Base-by-base conservation (phyloP, 2,113 vertebrate species). In the Bos indicus region DNA sequence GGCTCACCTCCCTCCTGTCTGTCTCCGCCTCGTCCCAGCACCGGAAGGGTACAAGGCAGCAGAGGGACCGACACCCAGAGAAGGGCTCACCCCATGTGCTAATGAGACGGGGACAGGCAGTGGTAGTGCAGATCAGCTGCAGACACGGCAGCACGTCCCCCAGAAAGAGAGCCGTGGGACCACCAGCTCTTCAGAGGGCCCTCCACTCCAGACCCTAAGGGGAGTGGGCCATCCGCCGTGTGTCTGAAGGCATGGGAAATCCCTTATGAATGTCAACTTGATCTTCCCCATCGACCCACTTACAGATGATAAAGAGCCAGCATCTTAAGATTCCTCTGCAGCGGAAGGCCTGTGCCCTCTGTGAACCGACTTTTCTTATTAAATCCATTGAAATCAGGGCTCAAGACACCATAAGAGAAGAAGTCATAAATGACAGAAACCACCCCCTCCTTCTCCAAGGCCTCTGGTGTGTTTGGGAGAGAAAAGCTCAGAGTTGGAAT, bases 401-500 rank as follows among this genome's bases (percentile, higher is more conserved):
- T 86, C 71, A 46, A 67, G 81, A 94, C 16, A 88, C 8, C n/a
- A 48, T 4, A 52, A 0, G 0, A 36, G 60, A 59, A 84, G 51
- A 94, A 71, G 23, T 57, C 21, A 59, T 51, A 21, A 30, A 36
- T 48, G 60, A 77, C 0, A 1, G 21, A 94, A 17, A 12, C 17
- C 33, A 81, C 4, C 4, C 14, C 17, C 46, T 19, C 16, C 23
- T 43, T 86, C 54, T 21, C 40, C 56, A 93, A 2, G 12, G 62
- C 7, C 89, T 90, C 30, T 28, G 62, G n/a, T 59, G 92, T 94
- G 78, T 74, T 89, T 95, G 82, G 21, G 43, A 67, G 48, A 92
- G 74, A 96, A 83, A 87, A 91, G 78, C 64, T 93, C 80, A 67
- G 92, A 91, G 59, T 97, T 94, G 77, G 71, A 93, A 90, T 67